Percentiles rank a stretch among this genome's conserved stretches.
Conservation (phyloP, 2,113 vertebrate species). For the Bubo scandiacus region DNA sequence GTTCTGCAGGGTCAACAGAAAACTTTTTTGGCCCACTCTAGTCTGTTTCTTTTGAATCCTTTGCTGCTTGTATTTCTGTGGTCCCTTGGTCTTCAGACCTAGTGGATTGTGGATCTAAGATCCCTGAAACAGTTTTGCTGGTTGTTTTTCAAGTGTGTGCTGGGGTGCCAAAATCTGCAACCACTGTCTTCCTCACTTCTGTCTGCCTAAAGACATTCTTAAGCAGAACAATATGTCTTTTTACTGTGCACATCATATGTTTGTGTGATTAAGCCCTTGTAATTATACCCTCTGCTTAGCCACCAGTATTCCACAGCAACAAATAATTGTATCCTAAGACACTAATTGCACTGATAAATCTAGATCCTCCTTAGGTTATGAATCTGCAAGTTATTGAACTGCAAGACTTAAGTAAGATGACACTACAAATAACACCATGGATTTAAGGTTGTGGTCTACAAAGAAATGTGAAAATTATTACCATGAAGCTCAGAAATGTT, state of each 20-base stretch:
- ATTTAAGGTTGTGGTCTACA: not conserved
- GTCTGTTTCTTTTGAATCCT: not conserved
- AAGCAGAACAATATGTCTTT: not conserved
- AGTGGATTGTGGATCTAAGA: rapidly evolving
- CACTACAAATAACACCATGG: not conserved
- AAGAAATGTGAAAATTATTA: not conserved
- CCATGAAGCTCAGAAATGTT: not conserved
- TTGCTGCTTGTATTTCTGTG: not conserved
- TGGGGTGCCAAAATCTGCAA: not conserved
- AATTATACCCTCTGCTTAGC: not conserved
- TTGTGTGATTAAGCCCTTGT: not conserved
- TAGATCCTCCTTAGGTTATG: not conserved
- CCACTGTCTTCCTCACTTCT: not conserved
- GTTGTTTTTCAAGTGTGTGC: not conserved
- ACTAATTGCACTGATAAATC: not conserved
- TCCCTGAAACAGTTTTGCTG: not conserved
- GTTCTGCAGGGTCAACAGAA: not conserved
- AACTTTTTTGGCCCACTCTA: not conserved
- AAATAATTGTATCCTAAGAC: not conserved
- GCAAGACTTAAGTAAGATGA: not conserved
- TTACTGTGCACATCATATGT: not conserved
- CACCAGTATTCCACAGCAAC: not conserved
- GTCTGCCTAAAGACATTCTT: not conserved
- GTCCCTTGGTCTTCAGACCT: not conserved
- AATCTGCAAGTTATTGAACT: not conserved